These are phyloP conservation scores for Pelusios castaneus DNA, from an alignment of 2,113 vertebrate genomes.

Conservation along the genomic window DNA sequence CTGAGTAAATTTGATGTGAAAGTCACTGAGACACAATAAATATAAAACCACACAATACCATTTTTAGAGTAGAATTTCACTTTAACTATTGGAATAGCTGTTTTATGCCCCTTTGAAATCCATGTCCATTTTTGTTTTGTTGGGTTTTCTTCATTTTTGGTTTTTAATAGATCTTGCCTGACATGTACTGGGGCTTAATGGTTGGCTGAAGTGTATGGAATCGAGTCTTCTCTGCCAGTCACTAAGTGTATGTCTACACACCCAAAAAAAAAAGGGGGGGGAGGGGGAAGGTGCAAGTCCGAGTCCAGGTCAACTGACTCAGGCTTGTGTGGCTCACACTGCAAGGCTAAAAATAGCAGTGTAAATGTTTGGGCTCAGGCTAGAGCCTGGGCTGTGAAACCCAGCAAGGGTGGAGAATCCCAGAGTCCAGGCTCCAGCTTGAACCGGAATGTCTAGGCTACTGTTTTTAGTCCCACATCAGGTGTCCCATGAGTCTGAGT, in stretches of 20 bases:
- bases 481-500: too few species aligned
- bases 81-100: conserved; percentile 13
- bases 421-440: too few species aligned
- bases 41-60: not conserved
- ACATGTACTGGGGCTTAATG: not conserved
- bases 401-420: too few species aligned
- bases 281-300: too few species aligned
- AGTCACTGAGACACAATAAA: not conserved
- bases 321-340: not conserved
- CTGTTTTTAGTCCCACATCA: too few species aligned
- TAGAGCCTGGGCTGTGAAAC: too few species aligned
- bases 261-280: too few species aligned
- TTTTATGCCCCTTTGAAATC: not conserved
- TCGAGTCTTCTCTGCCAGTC: not conserved
- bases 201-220: not conserved
- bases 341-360: not conserved
- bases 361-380: not conserved
- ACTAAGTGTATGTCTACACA: not conserved
- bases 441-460: too few species aligned
- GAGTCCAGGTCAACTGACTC: not conserved
- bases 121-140: not conserved
- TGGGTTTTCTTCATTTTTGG: not conserved
- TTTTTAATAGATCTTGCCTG: not conserved
- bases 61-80: not conserved
- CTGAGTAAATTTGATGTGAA: not conserved